These are phyloP conservation scores for Rhombomys opimus DNA, from an alignment of 2,113 vertebrate species.

Conservation along the genomic window DNA sequence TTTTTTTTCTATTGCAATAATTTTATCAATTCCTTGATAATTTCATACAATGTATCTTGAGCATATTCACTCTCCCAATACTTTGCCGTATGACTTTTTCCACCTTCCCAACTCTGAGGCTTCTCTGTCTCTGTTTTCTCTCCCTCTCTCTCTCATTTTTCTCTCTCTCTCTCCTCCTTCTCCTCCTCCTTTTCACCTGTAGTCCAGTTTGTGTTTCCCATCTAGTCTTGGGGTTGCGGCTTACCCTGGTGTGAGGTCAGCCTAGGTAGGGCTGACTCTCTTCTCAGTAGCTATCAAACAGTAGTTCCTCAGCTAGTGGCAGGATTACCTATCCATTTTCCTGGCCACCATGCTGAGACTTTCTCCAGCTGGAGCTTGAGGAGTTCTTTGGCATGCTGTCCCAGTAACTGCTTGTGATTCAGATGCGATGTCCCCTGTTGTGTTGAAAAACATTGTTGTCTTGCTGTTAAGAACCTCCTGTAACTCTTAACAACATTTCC, in stretches of 20 bases:
- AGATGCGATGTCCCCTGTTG: not conserved
- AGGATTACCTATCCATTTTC: not conserved
- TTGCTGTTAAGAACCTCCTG: not conserved
- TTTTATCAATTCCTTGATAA: not conserved
- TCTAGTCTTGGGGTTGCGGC: too few species aligned
- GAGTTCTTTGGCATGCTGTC: not conserved
- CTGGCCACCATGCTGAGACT: not conserved
- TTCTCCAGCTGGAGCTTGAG: not conserved
- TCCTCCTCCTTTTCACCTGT: not conserved
- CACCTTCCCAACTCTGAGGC: too few species aligned
- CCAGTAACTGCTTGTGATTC: too few species aligned
- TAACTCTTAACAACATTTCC: not conserved
- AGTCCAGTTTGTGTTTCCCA: not conserved
- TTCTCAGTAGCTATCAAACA: not conserved
- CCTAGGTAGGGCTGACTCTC: not conserved
- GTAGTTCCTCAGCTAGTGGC: not conserved
- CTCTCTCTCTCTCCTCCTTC: not conserved
- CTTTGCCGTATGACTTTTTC: not conserved
- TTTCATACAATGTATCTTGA: not conserved
- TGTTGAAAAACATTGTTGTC: not conserved
- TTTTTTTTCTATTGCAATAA: not conserved
- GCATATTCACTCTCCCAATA: not conserved
- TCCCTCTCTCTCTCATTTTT: rapidly evolving
- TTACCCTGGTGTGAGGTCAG: not conserved
- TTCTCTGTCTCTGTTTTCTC: not conserved